Base-by-base conservation (phyloP, 1,140 invertebrate genomes). In the Tetramorium parvispinum region DNA sequence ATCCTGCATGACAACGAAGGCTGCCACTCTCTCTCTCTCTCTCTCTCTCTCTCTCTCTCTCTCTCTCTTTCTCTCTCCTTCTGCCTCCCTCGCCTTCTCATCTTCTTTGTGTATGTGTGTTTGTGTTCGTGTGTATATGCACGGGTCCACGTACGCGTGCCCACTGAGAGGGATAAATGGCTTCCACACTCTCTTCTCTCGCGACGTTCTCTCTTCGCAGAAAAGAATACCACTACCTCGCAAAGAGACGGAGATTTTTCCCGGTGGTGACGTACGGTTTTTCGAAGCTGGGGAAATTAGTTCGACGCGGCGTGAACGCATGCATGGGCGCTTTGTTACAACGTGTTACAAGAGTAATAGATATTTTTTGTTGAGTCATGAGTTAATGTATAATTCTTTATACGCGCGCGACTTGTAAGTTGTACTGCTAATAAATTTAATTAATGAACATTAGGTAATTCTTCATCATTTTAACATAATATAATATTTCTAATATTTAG, bases 1-100 rank as follows among this genome's bases (percentile, higher is more conserved):
- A 91, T 92, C 91, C 91, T 93, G 92, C 90, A 91, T 91, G 91
- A 92, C 92, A 92, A 92, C 90, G 88, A 92, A 89, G 91, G 32
- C 89, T 75, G 66, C 82, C 68, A 27, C 65, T 66, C 71, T 73
- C 32, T 66, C 71, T 73, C n/a, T n/a, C n/a, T n/a, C n/a, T n/a
- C n/a, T n/a, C n/a, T n/a, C n/a, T n/a, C n/a, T n/a, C 65, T 66
- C 71, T 73, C 32, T 66, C 71, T 73, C 65, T 66, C 71, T 73
- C 32, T 66, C 71, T 73, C 65, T 66, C 71, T 73, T 3, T 66
- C 71, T 73, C 65, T 66, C 71, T 73, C 32, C 63, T 68, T 73
- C 66, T 5, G 46, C 85, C 13, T 40, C 73, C 43, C 86, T 61
- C 85, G 24, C 55, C 81, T 24, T 68, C 76, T 76, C 88, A 89